Evolutionary conservation across 23 tunicate species (phyloP).

Genomic region (Aplidium turbinatum): DNA sequence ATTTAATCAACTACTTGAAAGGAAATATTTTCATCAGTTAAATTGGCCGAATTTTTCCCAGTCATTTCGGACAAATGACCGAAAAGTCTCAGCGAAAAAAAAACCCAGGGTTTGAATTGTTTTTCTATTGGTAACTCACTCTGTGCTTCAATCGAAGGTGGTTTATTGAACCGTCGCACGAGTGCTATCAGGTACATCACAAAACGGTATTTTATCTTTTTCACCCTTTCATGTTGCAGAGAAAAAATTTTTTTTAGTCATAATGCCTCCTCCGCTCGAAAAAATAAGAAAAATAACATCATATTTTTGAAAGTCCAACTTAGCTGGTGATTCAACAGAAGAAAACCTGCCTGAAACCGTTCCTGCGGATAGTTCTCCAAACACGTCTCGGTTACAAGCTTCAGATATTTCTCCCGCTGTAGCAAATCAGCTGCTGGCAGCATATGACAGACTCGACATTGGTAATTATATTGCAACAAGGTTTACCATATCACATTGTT

Average conservation of each 20-base stretch:
- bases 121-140: too few relatives aligned
- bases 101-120: too few relatives aligned
- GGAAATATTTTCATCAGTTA: too few relatives aligned
- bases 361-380: conserved; percentile 14
- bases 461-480: conserved; percentile 32
- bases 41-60: too few relatives aligned
- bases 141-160: too few relatives aligned
- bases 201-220: too few relatives aligned
- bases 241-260: conserved; percentile 9
- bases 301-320: conserved; percentile 19
- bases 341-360: conserved; percentile 7
- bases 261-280: background rate
- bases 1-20: too few relatives aligned
- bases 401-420: background rate
- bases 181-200: too few relatives aligned
- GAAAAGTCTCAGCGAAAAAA: too few relatives aligned
- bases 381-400: conserved; percentile 10
- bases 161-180: too few relatives aligned
- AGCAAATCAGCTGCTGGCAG: background rate
- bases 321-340: conserved; percentile 9
- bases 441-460: conserved; percentile 17
- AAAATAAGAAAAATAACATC: conserved; percentile 13
- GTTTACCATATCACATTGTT: conserved; percentile 14
- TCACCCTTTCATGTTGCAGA: conserved; percentile 6
- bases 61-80: too few relatives aligned